Conservation (phyloP, 2,797 vertebrate genomes). For the Mastacembelus armatus region DNA sequence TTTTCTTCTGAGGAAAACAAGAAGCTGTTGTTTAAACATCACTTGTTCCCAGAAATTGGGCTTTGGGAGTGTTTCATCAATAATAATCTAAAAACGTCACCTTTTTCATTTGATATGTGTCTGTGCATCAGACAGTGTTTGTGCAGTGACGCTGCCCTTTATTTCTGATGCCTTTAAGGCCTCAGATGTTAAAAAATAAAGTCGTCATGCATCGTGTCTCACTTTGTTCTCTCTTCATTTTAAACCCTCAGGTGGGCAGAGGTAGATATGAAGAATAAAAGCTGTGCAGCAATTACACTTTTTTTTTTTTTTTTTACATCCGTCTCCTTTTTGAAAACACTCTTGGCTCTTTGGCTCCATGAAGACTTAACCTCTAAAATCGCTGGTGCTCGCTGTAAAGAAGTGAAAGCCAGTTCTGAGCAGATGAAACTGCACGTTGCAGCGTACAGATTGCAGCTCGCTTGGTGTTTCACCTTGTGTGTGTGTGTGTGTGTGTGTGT, state of each 20-base stretch:
- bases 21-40: background rate
- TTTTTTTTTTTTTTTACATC: too few species aligned
- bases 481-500: too few species aligned
- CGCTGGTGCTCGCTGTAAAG: background rate
- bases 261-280: background rate
- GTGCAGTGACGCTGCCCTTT: slow-evolving; percentile 12
- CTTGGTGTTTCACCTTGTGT: slow-evolving; percentile 49
- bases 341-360: too few species aligned
- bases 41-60: background rate
- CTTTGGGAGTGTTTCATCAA: background rate
- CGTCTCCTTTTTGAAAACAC: background rate
- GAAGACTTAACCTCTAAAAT: too few species aligned
- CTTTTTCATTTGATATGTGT: background rate
- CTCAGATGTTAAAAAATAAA: slow-evolving; percentile 33
- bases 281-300: too few species aligned
- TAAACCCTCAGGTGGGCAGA: too few species aligned
- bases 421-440: slow-evolving; percentile 7
- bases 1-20: background rate
- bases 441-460: slow-evolving; percentile 24
- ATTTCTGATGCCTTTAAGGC: slow-evolving; percentile 22
- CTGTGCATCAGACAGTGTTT: slow-evolving; percentile 16
- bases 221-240: background rate
- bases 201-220: slow-evolving; percentile 11
- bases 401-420: background rate
- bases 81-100: background rate